phyloP scores from a whole-genome alignment of 2,888 invertebrate species.

The Autographa gamma region DNA sequence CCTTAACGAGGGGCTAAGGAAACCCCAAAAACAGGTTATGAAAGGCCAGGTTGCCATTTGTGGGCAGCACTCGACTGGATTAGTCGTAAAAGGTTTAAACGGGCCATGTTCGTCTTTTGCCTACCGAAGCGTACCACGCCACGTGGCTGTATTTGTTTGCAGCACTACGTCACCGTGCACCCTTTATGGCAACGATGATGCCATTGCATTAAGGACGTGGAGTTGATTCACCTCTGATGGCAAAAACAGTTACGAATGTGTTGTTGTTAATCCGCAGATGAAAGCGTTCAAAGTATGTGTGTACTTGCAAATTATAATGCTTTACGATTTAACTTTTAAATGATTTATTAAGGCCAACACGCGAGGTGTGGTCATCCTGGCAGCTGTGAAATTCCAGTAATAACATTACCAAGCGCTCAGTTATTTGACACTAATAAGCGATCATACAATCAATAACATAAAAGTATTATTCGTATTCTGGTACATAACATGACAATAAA shows the following conservation, averaged over 20 bases:
- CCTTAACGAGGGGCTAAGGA: slow-evolving; percentile 81
- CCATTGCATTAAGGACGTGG: slow-evolving; percentile 76
- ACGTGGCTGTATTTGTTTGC: slow-evolving; percentile 82
- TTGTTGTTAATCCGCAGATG: slow-evolving; percentile 32
- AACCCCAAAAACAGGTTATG: slow-evolving; percentile 89
- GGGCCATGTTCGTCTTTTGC: slow-evolving; percentile 81
- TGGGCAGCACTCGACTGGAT: slow-evolving; percentile 84
- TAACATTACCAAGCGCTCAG: slow-evolving; percentile 44
- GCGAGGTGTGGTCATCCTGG: slow-evolving; percentile 23
- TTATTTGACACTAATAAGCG: slow-evolving; percentile 56
- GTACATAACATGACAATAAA: slow-evolving; percentile 47
- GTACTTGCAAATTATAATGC: slow-evolving; percentile 7
- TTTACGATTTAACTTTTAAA: slow-evolving; percentile 7
- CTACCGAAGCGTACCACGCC: slow-evolving; percentile 75
- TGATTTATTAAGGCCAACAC: slow-evolving; percentile 17
- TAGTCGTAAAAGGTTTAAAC: slow-evolving; percentile 88
- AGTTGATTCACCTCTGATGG: slow-evolving; percentile 74
- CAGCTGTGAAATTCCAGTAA: slow-evolving; percentile 17
- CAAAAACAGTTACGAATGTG: slow-evolving; percentile 55
- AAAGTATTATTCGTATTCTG: slow-evolving; percentile 52
- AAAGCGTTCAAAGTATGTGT: slow-evolving; percentile 27
- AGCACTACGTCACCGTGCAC: slow-evolving; percentile 79
- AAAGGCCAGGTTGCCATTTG: slow-evolving; percentile 87
- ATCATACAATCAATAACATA: slow-evolving; percentile 53
- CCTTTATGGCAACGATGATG: slow-evolving; percentile 80